A percentile compares a stretch with the other conserved stretches of the same genome.
phyloP scores from a whole-genome alignment of 2,113 vertebrate species.

The Neodon shergylaensis region DNA sequence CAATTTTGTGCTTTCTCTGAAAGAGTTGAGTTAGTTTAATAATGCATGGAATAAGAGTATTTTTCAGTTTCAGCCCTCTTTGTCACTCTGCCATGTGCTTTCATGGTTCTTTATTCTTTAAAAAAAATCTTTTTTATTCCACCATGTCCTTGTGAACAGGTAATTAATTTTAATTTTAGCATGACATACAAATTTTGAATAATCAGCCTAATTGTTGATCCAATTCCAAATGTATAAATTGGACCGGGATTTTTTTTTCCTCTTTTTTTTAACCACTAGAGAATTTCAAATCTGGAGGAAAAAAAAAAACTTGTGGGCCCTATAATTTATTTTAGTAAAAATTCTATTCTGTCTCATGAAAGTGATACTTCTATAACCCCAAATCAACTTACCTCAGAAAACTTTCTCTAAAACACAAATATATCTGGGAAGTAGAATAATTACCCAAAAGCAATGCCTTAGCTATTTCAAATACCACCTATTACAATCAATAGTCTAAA shows the following conservation, averaged over 20 bases:
- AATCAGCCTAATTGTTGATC: slow-evolving; percentile 66
- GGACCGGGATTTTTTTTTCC: background rate
- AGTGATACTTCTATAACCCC: background rate
- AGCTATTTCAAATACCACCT: slow-evolving; percentile 38
- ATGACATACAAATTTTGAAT: slow-evolving; percentile 64
- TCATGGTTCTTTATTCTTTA: slow-evolving; percentile 36
- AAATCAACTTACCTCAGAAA: background rate
- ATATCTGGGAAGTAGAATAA: slow-evolving; percentile 22
- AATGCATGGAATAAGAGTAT: slow-evolving; percentile 28
- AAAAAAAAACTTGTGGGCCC: background rate
- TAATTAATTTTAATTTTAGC: slow-evolving; percentile 65
- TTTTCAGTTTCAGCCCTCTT: slow-evolving; percentile 35
- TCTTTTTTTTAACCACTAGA: background rate
- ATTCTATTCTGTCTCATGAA: slow-evolving; percentile 40
- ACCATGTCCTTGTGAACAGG: slow-evolving; percentile 38
- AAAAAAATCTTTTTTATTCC: slow-evolving; percentile 45
- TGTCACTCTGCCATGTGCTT: slow-evolving; percentile 42
- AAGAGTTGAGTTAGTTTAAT: slow-evolving; percentile 53
- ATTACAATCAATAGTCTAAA: slow-evolving; percentile 12
- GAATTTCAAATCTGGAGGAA: slow-evolving; percentile 56
- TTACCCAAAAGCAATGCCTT: slow-evolving; percentile 27
- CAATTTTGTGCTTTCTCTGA: slow-evolving; percentile 39
- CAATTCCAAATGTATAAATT: slow-evolving; percentile 55
- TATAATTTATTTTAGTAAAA: background rate
- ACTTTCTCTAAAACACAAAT: slow-evolving; percentile 39